These are phyloP conservation scores for Danio jaintianensis DNA, from an alignment of 2,797 vertebrate genomes.

Conservation along the genomic window DNA sequence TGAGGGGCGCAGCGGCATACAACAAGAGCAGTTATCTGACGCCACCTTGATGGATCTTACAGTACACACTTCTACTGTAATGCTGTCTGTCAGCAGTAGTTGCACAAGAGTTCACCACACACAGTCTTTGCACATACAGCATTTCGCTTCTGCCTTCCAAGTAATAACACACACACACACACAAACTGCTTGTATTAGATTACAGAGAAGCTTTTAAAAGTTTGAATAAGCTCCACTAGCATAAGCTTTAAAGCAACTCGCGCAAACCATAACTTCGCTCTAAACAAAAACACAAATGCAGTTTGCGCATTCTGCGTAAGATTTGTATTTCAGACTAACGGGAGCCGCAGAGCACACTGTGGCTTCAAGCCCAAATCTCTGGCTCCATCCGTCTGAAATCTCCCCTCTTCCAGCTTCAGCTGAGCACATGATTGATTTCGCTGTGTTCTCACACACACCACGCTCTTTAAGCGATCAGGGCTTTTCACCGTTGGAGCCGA, in stretches of 20 bases:
- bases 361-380: constrained; percentile 74
- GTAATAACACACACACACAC: constrained; percentile 39
- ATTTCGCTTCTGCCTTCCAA: constrained; percentile 16
- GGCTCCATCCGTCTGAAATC: constrained; percentile 81
- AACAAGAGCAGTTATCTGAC: constrained; percentile 70
- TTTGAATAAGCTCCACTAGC: constrained; percentile 66
- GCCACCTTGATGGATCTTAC: constrained; percentile 72
- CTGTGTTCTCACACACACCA: constrained; percentile 76
- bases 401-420: constrained; percentile 75
- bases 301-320: constrained; percentile 78
- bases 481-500: constrained; percentile 63
- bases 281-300: constrained; percentile 73
- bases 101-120: constrained; percentile 39
- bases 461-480: constrained; percentile 49
- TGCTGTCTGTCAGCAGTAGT: constrained; percentile 54
- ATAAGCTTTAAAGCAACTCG: constrained; percentile 68
- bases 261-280: constrained; percentile 69
- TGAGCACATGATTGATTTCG: constrained; percentile 75
- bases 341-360: constrained; percentile 79
- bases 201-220: constrained; percentile 70
- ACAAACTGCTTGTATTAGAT: constrained; percentile 19
- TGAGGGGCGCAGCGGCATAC: constrained; percentile 60
- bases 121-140: constrained; percentile 20
- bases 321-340: constrained; percentile 81
- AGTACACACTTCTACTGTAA: constrained; percentile 66